Conservation (phyloP, 1,140 invertebrate genomes). For the Drosophila prosaltans region DNA sequence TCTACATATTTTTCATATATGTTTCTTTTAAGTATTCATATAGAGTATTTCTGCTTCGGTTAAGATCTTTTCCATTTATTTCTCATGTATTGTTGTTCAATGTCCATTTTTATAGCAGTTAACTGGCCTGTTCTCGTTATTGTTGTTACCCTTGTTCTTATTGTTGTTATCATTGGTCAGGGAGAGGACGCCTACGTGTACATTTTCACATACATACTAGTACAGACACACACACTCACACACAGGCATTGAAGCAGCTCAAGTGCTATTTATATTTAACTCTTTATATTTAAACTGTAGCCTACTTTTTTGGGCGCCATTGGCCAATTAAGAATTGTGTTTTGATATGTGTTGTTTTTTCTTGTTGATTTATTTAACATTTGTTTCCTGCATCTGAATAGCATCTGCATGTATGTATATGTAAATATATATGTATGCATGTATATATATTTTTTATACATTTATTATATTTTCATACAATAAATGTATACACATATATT, state of each 20-base stretch:
- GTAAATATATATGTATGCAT: not conserved
- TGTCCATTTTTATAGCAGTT: constrained; percentile 34
- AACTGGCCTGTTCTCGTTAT: constrained; percentile 31
- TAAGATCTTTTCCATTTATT: not conserved
- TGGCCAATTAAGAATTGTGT: constrained; percentile 64
- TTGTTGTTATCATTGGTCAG: constrained; percentile 23
- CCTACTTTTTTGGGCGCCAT: constrained; percentile 43
- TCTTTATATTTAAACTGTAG: constrained; percentile 52
- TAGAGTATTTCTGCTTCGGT: constrained; percentile 37
- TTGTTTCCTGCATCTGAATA: constrained; percentile 5
- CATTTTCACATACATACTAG: not conserved
- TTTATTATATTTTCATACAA: constrained; percentile 6
- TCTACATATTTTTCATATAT: not conserved
- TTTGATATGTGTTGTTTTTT: constrained; percentile 37
- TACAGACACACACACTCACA: not conserved
- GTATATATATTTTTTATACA: not conserved
- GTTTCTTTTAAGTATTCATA: not conserved
- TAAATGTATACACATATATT: constrained; percentile 19
- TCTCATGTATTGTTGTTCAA: constrained; percentile 4
- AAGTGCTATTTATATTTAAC: constrained; percentile 14
- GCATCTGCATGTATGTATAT: constrained; percentile 5
- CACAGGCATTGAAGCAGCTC: not conserved
- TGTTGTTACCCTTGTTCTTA: constrained; percentile 11
- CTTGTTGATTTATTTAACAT: constrained; percentile 46
- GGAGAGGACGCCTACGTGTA: constrained; percentile 1